Conservation (phyloP, 2,888 invertebrate genomes). For the Eueremaeus valkanovi region DNA sequence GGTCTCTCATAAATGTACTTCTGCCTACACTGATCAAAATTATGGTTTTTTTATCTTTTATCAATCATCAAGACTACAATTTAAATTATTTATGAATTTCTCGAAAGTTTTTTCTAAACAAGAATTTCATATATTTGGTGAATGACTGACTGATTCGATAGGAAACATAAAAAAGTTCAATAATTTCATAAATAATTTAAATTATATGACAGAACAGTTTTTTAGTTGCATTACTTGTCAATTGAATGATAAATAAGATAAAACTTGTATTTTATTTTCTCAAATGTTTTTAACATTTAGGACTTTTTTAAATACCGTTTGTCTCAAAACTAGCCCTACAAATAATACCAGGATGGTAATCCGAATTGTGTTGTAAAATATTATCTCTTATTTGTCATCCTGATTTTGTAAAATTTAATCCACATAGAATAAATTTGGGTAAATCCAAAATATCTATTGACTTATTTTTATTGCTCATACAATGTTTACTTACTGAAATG, state of each 20-base stretch:
- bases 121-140: not conserved
- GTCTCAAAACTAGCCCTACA: too few relatives aligned
- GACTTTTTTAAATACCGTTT: too few relatives aligned
- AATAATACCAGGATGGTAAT: too few relatives aligned
- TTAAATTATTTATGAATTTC: not conserved
- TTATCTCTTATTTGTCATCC: not conserved
- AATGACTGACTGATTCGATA: constrained; percentile 1
- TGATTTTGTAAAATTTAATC: not conserved
- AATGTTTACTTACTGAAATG: too few relatives aligned
- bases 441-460: too few relatives aligned
- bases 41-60: constrained; percentile 19
- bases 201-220: too few relatives aligned
- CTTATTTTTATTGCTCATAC: too few relatives aligned
- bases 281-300: too few relatives aligned
- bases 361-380: not conserved
- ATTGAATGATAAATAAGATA: constrained; percentile 8
- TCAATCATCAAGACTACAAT: not conserved
- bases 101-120: not conserved
- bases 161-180: not conserved
- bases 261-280: too few relatives aligned
- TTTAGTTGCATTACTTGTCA: not conserved
- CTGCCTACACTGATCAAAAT: constrained; percentile 6
- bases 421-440: too few relatives aligned
- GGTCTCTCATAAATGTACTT: not conserved
- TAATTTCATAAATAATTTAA: not conserved